Percentiles rank a stretch among this genome's conserved stretches.
Conservation (phyloP, 2,113 vertebrate genomes). For the Ondatra zibethicus region DNA sequence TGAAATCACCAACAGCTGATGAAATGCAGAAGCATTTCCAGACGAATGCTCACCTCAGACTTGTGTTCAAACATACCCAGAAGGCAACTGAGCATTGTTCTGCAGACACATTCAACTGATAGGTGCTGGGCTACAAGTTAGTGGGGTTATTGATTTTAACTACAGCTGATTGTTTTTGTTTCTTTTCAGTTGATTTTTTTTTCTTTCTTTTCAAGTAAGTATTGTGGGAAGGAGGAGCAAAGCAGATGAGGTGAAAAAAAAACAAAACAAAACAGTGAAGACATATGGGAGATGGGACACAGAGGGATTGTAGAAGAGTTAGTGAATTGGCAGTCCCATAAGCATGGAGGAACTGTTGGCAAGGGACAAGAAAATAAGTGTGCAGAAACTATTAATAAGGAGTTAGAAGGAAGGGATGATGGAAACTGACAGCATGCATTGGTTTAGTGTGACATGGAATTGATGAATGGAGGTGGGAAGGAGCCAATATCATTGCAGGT, state of each 20-base stretch:
- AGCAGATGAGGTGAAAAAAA: background rate
- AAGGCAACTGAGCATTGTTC: background rate
- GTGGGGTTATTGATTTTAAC: background rate
- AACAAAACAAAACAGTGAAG: background rate
- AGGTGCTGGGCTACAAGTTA: background rate
- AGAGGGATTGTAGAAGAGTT: background rate
- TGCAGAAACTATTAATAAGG: slow-evolving; percentile 17
- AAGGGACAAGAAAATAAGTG: slow-evolving; percentile 34
- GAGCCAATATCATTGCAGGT: slow-evolving; percentile 29
- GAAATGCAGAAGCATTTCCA: background rate
- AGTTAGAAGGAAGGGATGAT: slow-evolving; percentile 7
- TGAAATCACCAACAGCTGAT: background rate
- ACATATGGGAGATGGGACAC: background rate
- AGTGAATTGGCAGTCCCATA: background rate
- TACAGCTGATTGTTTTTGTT: background rate
- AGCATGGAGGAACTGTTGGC: background rate
- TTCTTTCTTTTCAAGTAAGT: background rate
- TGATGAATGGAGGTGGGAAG: slow-evolving; percentile 15
- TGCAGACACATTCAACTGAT: background rate
- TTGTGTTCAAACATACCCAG: background rate
- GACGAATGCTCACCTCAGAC: background rate
- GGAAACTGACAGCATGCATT: slow-evolving; percentile 21
- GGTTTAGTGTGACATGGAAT: slow-evolving; percentile 31
- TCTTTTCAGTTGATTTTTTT: background rate
- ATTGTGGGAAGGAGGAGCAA: background rate